Percentiles rank a stretch among this genome's conserved stretches.
Evolutionary conservation across 2,888 invertebrate genomes (phyloP).

Genomic region (Strigamia maritima): DNA sequence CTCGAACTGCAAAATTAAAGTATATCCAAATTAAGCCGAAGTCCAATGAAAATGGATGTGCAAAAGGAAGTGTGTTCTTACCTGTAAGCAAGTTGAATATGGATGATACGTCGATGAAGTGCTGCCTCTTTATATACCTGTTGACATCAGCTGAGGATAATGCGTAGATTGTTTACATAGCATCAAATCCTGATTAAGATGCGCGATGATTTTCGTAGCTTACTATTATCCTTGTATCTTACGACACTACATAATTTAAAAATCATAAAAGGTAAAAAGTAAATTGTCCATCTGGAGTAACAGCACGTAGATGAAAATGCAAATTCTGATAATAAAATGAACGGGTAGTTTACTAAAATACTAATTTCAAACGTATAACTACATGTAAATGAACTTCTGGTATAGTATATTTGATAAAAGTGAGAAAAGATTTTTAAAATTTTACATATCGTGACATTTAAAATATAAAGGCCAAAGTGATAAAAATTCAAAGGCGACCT

Average conservation of each 20-base stretch:
- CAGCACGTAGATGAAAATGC: not conserved
- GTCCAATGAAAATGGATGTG: not conserved
- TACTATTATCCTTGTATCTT: not conserved
- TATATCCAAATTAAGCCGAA: not conserved
- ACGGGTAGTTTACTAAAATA: not conserved
- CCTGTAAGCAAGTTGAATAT: constrained; percentile 18
- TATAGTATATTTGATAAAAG: too few relatives aligned
- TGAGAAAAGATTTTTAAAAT: not conserved
- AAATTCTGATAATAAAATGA: not conserved
- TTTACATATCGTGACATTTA: not conserved
- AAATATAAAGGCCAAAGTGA: not conserved
- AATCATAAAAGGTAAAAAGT: too few relatives aligned
- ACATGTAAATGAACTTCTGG: too few relatives aligned
- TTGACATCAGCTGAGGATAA: constrained; percentile 13
- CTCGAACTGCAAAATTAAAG: not conserved
- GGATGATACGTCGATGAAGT: constrained; percentile 7
- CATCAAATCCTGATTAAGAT: constrained; percentile 30
- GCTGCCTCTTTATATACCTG: constrained; percentile 25
- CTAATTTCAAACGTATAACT: too few relatives aligned
- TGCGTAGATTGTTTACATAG: constrained; percentile 9
- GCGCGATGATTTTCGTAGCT: not conserved
- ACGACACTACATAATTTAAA: constrained; percentile 7
- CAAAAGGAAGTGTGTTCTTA: not conserved
- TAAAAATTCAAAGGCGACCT: not conserved
- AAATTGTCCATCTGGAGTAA: not conserved